These are phyloP conservation scores for Drosophila orena DNA, from an alignment of 1,140 invertebrate genomes.

Conservation along the genomic window DNA sequence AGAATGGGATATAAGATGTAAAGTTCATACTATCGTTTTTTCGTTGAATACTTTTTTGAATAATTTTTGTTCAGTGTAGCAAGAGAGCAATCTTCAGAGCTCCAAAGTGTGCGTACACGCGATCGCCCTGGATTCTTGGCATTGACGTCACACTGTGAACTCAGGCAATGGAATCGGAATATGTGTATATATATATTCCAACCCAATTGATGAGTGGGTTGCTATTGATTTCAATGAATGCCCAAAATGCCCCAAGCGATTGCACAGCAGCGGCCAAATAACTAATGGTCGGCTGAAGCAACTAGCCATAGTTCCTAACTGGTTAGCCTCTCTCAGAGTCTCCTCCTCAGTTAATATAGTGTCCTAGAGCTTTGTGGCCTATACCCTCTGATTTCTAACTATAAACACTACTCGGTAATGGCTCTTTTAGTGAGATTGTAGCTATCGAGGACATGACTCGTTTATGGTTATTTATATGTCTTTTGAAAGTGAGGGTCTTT, in stretches of 20 bases:
- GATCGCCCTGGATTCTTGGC: constrained; percentile 63
- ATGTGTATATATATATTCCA: neutral
- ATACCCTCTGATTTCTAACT: neutral
- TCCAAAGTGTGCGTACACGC: constrained; percentile 40
- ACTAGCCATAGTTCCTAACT: constrained; percentile 53
- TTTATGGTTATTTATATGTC: constrained; percentile 4
- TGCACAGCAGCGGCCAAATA: constrained; percentile 6
- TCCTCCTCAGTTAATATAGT: neutral
- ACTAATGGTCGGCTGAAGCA: constrained; percentile 47
- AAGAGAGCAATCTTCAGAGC: neutral
- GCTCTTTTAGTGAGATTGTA: neutral
- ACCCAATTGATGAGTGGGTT: constrained; percentile 25
- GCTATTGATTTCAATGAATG: constrained; percentile 37
- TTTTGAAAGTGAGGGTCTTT: neutral
- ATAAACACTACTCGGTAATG: neutral
- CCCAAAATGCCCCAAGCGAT: constrained; percentile 26
- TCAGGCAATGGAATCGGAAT: constrained; percentile 29
- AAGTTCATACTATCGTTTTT: too few species aligned
- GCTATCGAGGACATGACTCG: too few species aligned
- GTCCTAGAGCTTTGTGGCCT: neutral
- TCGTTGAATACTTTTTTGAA: too few species aligned
- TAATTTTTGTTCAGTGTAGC: neutral
- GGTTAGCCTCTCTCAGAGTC: neutral
- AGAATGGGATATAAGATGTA: too few species aligned
- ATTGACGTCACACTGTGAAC: constrained; percentile 71